Evolutionary conservation across 2,113 vertebrate species (phyloP).

Genomic region (Reinhardtius hippoglossoides): DNA sequence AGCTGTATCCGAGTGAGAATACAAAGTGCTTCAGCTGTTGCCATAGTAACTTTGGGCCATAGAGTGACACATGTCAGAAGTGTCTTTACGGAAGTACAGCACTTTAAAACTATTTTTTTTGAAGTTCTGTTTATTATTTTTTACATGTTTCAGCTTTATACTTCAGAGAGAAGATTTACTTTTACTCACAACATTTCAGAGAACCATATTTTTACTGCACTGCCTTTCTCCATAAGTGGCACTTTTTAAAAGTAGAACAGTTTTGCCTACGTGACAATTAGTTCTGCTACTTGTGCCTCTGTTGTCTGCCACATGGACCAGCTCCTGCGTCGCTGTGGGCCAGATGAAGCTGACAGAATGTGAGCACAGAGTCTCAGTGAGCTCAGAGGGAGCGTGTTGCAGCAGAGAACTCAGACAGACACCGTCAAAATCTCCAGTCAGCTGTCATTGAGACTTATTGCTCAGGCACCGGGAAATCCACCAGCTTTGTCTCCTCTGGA

Average conservation of each 20-base stretch:
- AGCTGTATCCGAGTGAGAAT: slow-evolving; percentile 16
- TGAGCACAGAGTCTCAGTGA: neutral
- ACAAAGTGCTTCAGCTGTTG: slow-evolving; percentile 34
- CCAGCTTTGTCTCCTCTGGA: too few relatives aligned
- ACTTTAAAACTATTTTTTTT: neutral
- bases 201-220: neutral
- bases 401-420: neutral
- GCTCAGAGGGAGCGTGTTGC: neutral
- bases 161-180: too few relatives aligned
- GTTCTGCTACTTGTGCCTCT: neutral
- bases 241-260: too few relatives aligned
- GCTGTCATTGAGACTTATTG: neutral
- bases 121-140: neutral
- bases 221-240: neutral
- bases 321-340: too few relatives aligned
- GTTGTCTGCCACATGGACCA: neutral
- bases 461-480: neutral
- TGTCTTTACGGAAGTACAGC: neutral
- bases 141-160: neutral
- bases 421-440: neutral
- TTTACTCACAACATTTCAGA: neutral
- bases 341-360: neutral
- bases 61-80: slow-evolving; percentile 30
- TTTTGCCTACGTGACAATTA: too few relatives aligned
- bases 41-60: slow-evolving; percentile 37